Base-by-base conservation (phyloP, 2,888 invertebrate species). In the Julus scandinavius region DNA sequence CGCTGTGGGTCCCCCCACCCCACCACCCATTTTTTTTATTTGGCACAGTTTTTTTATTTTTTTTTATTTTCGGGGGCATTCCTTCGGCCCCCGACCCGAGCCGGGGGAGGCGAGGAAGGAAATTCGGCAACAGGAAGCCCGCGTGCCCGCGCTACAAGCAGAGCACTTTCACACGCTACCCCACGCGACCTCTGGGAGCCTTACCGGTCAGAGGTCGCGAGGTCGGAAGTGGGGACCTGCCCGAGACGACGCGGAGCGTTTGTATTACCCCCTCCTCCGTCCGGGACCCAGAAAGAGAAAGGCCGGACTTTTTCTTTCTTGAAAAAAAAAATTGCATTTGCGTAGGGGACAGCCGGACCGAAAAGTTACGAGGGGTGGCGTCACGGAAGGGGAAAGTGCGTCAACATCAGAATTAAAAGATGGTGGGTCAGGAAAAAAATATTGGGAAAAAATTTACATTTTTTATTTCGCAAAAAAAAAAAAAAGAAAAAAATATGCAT, bases 121-220 rank as follows among this genome's bases (percentile, higher is more conserved):
- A 72, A 72, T 72, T 72, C 29, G 72, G 29, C 72, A 72, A 72
- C 72, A 72, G 72, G 72, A 72, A 72, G 29, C 63, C 63, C 63
- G 63, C 54, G 9, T 20, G 20, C 63, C 84, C 40, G 84, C 17
- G 83, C 84, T n/a, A 29, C 29, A 85, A 85, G 85, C 15, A 87
- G 58, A 87, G 17, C 87, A 87, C 87, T 87, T 87, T 87, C 87
- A 87, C 87, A 87, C 87, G 87, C 87, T 29, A 54, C 54, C 50
- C 58, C 87, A 17, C 45, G 58, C 50, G 87, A 50, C 87, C 58
- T 85, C 49, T 38, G 49, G 85, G 54, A 54, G 58, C 54, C 54
- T 87, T 58, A 45, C 50, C 50, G 87, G 87, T 87, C 87, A 54
- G 54, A 87, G 87, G 87, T 87, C 87, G 29, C 20, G 87, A 87